These are phyloP conservation scores for Macroglossus sobrinus DNA, from an alignment of 2,113 vertebrate genomes.

Conservation along the genomic window DNA sequence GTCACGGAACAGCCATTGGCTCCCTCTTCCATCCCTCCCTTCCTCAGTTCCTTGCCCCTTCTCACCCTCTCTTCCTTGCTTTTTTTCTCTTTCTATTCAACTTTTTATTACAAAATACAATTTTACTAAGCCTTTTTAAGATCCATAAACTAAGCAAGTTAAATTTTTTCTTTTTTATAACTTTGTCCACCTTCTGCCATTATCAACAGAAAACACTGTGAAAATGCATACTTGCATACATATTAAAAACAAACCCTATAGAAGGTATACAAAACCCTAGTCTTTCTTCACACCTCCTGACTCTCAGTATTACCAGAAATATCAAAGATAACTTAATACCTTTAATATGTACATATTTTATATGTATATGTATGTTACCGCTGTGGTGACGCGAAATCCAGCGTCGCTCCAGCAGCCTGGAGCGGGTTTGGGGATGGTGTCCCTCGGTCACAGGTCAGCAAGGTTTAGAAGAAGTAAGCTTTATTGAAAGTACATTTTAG, in stretches of 20 bases:
- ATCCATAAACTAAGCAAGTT: not conserved
- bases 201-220: not conserved
- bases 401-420: no score
- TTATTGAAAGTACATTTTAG: no score
- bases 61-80: not conserved
- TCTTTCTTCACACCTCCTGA: not conserved
- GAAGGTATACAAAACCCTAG: not conserved
- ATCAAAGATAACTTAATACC: not conserved
- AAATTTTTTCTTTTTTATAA: not conserved
- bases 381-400: no score
- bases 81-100: not conserved
- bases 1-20: fast-evolving
- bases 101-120: not conserved
- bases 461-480: no score
- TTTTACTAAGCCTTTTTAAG: not conserved
- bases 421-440: no score
- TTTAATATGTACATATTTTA: not conserved
- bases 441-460: no score
- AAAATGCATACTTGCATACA: not conserved
- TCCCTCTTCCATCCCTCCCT: no score
- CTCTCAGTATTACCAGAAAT: not conserved
- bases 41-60: fast-evolving
- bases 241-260: not conserved
- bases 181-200: not conserved
- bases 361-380: not conserved